These are phyloP conservation scores for Phylloscopus trochiloides DNA, from an alignment of 2,113 vertebrate species.

Conservation along the genomic window DNA sequence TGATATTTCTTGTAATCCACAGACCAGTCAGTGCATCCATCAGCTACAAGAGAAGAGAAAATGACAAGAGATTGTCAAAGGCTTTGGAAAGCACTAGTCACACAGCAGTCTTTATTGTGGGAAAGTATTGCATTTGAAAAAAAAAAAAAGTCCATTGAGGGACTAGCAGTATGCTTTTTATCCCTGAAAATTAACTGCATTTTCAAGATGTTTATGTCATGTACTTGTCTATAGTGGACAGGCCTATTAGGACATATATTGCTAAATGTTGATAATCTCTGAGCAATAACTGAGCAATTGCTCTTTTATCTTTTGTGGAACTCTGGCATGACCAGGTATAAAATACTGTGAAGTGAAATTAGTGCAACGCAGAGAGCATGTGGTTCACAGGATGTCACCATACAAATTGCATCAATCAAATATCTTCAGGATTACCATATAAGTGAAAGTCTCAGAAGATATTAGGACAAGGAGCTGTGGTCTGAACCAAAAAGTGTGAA, in stretches of 20 bases:
- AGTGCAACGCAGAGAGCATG: not conserved
- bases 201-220: not conserved
- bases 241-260: not conserved
- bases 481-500: not conserved
- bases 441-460: not conserved
- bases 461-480: not conserved
- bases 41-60: constrained; percentile 79
- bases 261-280: not conserved
- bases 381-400: not conserved
- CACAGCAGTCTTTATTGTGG: not conserved
- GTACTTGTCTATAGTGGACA: not conserved
- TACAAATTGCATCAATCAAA: not conserved
- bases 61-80: not conserved
- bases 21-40: constrained; percentile 98
- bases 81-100: not conserved
- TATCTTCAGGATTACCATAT: not conserved
- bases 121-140: not conserved
- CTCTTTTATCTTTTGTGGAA: not conserved
- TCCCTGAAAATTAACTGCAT: not conserved
- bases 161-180: not conserved
- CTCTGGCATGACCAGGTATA: not conserved
- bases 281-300: not conserved
- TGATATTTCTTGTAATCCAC: constrained; percentile 98
- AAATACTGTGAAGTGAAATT: not conserved
- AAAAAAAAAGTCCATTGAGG: not conserved